Evolutionary conservation across 2,113 vertebrate species (phyloP).

Genomic region (Neogobius melanostomus): DNA sequence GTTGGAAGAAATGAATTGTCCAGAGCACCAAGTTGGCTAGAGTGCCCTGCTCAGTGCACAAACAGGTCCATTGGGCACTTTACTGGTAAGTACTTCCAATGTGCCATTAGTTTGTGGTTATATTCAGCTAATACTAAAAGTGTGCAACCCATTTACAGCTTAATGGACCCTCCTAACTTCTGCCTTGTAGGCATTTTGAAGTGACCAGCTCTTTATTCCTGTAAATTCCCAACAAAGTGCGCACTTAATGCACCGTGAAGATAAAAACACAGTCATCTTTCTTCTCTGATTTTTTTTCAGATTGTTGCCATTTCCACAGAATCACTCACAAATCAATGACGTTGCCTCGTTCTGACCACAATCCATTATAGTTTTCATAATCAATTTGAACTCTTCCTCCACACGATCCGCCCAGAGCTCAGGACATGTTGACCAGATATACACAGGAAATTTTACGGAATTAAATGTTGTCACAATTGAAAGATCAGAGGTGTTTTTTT

Average conservation of each 20-base stretch:
- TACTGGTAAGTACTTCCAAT: too few species aligned
- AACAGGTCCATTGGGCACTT: too few species aligned
- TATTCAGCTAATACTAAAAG: too few species aligned
- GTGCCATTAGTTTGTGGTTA: too few species aligned
- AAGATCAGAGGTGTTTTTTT: too few species aligned
- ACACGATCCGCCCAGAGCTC: slow-evolving; percentile 24
- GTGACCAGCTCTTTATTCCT: neutral
- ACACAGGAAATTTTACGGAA: slow-evolving; percentile 32
- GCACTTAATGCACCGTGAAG: slow-evolving; percentile 13
- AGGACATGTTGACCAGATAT: slow-evolving; percentile 27
- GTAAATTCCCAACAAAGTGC: neutral
- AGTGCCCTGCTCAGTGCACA: too few species aligned
- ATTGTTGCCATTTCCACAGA: slow-evolving; percentile 9
- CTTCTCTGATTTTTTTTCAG: neutral
- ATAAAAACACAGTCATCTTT: neutral
- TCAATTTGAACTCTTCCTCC: slow-evolving; percentile 47
- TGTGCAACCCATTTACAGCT: too few species aligned
- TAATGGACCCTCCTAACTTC: neutral
- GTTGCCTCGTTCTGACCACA: neutral
- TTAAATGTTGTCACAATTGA: slow-evolving; percentile 6
- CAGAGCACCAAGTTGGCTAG: too few species aligned
- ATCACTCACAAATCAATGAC: slow-evolving; percentile 44
- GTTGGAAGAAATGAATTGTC: too few species aligned
- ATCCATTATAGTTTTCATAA: slow-evolving; percentile 29
- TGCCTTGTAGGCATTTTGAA: neutral